Percentiles rank a stretch among this genome's conserved stretches.
Evolutionary conservation across 2,113 vertebrate species (phyloP).

Genomic region (Sander vitreus): DNA sequence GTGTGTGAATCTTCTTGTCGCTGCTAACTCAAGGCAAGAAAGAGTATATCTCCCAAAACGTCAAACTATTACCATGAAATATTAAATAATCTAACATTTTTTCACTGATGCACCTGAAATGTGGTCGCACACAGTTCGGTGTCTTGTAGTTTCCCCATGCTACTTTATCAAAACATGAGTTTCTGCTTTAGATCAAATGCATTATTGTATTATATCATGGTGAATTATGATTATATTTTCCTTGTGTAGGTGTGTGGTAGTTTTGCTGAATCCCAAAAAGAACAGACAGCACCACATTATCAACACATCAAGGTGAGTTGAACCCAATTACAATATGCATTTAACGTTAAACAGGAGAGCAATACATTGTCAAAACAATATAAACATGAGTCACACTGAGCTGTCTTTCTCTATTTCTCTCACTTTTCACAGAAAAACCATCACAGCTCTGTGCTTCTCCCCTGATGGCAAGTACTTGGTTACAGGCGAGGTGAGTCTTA

Average conservation of each 20-base stretch:
- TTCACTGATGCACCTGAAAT: neutral
- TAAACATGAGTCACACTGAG: neutral
- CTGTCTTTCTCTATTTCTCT: constrained; percentile 13
- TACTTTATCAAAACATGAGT: neutral
- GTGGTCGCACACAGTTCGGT: neutral
- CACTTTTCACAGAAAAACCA: constrained; percentile 89
- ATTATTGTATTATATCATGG: neutral
- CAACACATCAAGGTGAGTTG: constrained; percentile 89
- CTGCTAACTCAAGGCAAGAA: neutral
- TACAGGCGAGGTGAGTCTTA: constrained; percentile 95
- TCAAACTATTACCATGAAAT: neutral
- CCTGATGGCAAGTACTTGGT: constrained; percentile 96
- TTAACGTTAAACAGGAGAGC: neutral
- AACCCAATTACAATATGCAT: neutral
- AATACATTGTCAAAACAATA: neutral
- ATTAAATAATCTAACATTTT: neutral
- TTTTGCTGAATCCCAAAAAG: constrained; percentile 93
- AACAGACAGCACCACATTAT: constrained; percentile 95
- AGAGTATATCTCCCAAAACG: neutral
- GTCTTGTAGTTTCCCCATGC: no score
- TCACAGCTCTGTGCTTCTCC: constrained; percentile 95
- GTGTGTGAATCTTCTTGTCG: neutral
- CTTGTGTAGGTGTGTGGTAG: constrained; percentile 91
- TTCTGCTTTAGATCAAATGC: neutral
- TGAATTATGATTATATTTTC: neutral